Base-by-base conservation (phyloP, 2,797 vertebrate species). In the Buceros bicornis region DNA sequence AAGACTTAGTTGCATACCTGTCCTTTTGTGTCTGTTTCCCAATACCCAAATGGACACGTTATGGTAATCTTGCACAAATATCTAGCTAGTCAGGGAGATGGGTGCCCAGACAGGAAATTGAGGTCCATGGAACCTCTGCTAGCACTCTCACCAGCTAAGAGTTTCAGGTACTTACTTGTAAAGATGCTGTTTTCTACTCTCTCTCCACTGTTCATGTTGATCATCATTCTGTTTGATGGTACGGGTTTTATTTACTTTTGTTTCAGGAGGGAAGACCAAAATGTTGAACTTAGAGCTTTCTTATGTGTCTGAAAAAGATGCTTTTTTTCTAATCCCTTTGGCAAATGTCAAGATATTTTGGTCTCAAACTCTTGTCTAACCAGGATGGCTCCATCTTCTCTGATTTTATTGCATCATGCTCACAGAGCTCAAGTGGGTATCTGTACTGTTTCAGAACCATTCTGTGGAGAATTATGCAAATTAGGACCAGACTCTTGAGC, bases 101-200 rank as follows among this genome's bases (percentile, higher is more conserved):
- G 5, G 3, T 37, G 4, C 6, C 10, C 13, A 67, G 12, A 20
- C 0, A 5, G 12, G 67, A 89, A 67, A 51, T 4, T 2, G 6
- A 48, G 3, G 3, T 37, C 2, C 3, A 5, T 8, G 42, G 31
- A 31, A 40, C 1, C 19, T 26, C 1, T 78, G 33, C 8, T 45
- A 84, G 69, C 50, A 76, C 9, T 57, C 16, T 57, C 21, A 85
- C 20, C 14, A 50, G 21, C 26, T 70, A 24, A 62, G 18, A 31
- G 11, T 78, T 93, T 81, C 33, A 79, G 50, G 19, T 16, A 43
- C 5, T 35, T 82, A 25, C 16, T 47, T 56, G 24, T 33, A 45
- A 35, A 65, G 7, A 18, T 62, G 43, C 8, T 58, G 4, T 31
- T 83, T 80, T 65, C 17, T 70, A 13, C 18, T 65, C 8, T 79